Conservation (phyloP, 2,113 vertebrate species). For the Mystacornis crossleyi region DNA sequence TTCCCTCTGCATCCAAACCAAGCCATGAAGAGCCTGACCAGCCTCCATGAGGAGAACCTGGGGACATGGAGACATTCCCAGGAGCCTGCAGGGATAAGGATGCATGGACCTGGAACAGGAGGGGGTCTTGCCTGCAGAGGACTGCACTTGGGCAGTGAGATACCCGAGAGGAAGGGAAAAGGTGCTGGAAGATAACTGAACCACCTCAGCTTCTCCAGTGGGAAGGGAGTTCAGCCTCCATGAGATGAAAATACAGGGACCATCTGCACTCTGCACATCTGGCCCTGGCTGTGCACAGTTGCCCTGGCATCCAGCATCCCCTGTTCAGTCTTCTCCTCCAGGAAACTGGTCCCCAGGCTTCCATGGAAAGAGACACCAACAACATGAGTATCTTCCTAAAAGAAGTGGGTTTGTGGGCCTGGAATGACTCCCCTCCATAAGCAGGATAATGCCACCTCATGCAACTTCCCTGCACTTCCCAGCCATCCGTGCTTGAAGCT, state of each 20-base stretch:
- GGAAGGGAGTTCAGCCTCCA: not conserved
- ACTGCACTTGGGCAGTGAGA: not conserved
- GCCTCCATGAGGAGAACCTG: not conserved
- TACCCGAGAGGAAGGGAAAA: fast-evolving
- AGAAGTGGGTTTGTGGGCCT: not conserved
- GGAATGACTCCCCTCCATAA: not conserved
- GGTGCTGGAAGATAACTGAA: not conserved
- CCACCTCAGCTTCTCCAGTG: not conserved
- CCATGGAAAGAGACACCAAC: not conserved
- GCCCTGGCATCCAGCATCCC: not conserved
- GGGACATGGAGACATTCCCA: not conserved
- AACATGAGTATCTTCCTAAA: not conserved
- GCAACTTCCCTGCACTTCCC: not conserved
- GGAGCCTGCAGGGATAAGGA: not conserved
- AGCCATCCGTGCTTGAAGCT: not conserved
- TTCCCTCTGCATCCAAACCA: not conserved
- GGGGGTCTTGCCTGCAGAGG: not conserved
- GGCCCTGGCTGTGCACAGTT: not conserved
- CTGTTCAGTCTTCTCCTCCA: not conserved
- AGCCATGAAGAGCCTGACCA: not conserved
- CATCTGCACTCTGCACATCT: not conserved
- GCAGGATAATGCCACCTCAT: not conserved
- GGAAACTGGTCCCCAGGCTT: not conserved
- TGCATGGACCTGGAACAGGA: not conserved
- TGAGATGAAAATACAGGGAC: not conserved